Evolutionary conservation across 2,797 vertebrate species (phyloP), one percentile per base, ranked within the genome.

Genomic region (Urophycis tenuis): DNA sequence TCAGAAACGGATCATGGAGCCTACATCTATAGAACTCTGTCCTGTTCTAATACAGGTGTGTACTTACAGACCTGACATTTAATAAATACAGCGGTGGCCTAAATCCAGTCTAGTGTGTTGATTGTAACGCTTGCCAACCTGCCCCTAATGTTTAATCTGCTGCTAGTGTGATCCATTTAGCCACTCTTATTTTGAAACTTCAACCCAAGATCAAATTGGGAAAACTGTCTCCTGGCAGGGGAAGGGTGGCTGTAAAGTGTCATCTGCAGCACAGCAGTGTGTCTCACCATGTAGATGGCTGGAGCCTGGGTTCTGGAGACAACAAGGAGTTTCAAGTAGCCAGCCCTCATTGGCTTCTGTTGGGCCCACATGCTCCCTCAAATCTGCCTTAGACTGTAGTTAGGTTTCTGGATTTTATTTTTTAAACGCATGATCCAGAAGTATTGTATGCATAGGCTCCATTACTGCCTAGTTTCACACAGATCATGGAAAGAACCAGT

Each of bases 111-210:
- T 79, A 79, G 78, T 70, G 80, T 80, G 75, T 77, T 80, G 76
- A 81, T 84, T 75, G 41, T 80, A 74, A 84, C 78, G 77, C 81
- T 84, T 79, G 81, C 77, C 85, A 78, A 82, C 81, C 84, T 83
- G 86, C 78, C 80, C 80, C 60, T 67, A 10, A 29, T 79, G 80
- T 81, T 84, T 87, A 80, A 90, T 86, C 87, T 89, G 90, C 91
- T 92, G 90, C 89, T 92, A 85, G 85, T 84, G 84, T 89, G 90
- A 88, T 81, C 86, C 83, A 75, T 88, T 83, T 83, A 86, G 82
- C 73, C 88, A 83, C 89, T 87, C 86, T 88, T 88, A 84, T 84
- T 88, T 74, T 83, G 77, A 49, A 81, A 84, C 67, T n/a, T 34
- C 45, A 75, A 53, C 67, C 32, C 31, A 75, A 36, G 15, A 74